phyloP scores from a whole-genome alignment of 64 coral and sea anemone species.

The Pocillopora verrucosa region DNA sequence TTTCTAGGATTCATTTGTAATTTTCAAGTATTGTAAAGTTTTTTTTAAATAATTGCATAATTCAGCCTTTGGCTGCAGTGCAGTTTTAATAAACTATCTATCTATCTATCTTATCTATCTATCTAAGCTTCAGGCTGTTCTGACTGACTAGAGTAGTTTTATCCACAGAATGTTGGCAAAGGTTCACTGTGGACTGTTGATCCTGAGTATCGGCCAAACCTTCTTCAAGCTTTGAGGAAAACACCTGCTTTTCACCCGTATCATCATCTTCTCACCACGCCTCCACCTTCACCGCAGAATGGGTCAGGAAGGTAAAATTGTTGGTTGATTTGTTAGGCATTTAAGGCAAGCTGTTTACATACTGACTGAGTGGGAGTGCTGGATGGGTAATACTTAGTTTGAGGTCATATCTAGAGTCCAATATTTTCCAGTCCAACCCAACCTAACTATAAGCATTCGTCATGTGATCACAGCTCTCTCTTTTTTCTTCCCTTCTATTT shows the following conservation, averaged over 20 bases:
- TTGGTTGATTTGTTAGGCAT: neutral
- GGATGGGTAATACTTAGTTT: neutral
- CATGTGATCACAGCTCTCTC: too few species aligned
- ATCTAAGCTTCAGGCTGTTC: neutral
- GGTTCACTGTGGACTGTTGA: conserved; percentile 97
- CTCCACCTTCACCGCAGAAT: conserved; percentile 91
- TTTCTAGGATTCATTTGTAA: too few species aligned
- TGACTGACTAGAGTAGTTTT: conserved; percentile 7
- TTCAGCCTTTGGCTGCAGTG: too few species aligned
- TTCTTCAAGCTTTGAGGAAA: conserved; percentile 92
- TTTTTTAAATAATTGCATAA: too few species aligned
- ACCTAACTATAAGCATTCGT: too few species aligned
- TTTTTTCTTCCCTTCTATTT: too few species aligned
- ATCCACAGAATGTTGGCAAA: conserved; percentile 95
- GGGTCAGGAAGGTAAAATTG: conserved; percentile 30
- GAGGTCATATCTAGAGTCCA: too few species aligned
- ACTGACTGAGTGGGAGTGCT: neutral
- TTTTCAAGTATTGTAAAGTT: too few species aligned
- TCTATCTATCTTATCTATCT: too few species aligned
- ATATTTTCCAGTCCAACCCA: too few species aligned
- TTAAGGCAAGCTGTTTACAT: too few species aligned
- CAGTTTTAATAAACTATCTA: too few species aligned
- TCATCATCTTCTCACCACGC: conserved; percentile 73
- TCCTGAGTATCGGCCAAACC: conserved; percentile 87
- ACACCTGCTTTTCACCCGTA: conserved; percentile 90